Conservation (phyloP, 2,888 invertebrate species). For the Cerceris rybyensis region DNA sequence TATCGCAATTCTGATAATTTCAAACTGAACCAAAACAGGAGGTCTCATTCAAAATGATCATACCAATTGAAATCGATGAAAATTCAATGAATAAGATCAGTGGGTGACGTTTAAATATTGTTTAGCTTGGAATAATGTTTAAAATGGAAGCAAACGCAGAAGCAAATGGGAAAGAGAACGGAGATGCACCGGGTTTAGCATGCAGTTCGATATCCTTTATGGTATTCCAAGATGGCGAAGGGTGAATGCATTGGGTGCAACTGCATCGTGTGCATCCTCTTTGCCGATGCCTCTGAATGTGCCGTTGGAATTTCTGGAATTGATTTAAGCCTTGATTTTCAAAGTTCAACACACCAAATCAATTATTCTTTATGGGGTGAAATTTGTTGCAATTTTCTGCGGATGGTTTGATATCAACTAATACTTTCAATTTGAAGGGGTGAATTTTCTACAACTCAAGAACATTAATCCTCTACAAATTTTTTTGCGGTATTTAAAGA, state of each 20-base stretch:
- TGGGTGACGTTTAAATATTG: too few species aligned
- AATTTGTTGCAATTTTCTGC: too few species aligned
- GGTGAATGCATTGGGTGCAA: slow-evolving; percentile 14
- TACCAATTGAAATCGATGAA: too few species aligned
- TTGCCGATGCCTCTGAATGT: background rate
- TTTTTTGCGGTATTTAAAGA: too few species aligned
- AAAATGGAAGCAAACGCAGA: background rate
- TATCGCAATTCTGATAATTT: too few species aligned
- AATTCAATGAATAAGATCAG: too few species aligned
- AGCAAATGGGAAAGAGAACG: slow-evolving; percentile 25
- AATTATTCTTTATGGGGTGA: background rate
- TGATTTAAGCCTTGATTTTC: background rate
- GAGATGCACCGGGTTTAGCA: slow-evolving; percentile 23
- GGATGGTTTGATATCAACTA: too few species aligned
- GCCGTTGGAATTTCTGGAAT: background rate
- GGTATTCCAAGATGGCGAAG: slow-evolving; percentile 57
- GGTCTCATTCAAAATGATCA: too few species aligned
- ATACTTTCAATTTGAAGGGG: too few species aligned
- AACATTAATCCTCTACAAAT: too few species aligned
- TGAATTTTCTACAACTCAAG: too few species aligned
- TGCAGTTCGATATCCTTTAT: slow-evolving; percentile 25
- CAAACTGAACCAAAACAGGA: too few species aligned
- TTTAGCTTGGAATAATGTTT: background rate
- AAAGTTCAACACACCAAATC: background rate
- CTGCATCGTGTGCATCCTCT: slow-evolving; percentile 4